These are phyloP conservation scores for Metopolophium dirhodum DNA, from an alignment of 1,140 invertebrate species.

Conservation along the genomic window DNA sequence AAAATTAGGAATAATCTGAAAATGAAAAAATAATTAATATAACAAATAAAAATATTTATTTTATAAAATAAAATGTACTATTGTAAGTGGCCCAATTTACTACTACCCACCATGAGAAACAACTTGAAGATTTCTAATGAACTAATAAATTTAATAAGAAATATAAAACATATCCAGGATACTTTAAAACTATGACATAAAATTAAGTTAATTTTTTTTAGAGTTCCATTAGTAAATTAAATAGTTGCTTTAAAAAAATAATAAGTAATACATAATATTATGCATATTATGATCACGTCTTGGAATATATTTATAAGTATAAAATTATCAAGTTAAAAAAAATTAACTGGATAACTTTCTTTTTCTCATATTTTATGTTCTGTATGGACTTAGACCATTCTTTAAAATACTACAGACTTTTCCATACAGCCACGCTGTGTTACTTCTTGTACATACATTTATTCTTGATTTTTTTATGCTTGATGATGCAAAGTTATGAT, in stretches of 20 bases:
- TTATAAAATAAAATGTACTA: background rate
- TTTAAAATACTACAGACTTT: too few relatives aligned
- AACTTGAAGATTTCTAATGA: background rate
- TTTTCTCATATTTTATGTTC: too few relatives aligned
- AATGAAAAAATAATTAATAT: conserved; percentile 58
- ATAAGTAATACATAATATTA: background rate
- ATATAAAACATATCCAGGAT: background rate
- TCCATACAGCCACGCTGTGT: too few relatives aligned
- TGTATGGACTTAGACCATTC: too few relatives aligned
- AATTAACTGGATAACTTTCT: too few relatives aligned
- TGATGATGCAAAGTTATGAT: too few relatives aligned
- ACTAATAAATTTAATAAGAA: background rate
- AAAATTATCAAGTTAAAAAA: too few relatives aligned
- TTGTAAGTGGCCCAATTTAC: background rate
- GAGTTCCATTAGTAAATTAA: background rate
- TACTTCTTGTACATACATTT: too few relatives aligned
- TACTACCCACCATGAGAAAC: background rate
- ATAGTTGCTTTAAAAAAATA: background rate
- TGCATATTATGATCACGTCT: too few relatives aligned
- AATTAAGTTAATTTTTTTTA: background rate
- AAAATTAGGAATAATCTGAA: conserved; percentile 91
- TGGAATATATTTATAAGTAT: too few relatives aligned
- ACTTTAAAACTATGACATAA: background rate
- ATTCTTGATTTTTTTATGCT: too few relatives aligned
- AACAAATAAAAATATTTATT: background rate